Base-by-base conservation (phyloP, 2,888 invertebrate genomes). In the Coelopa pilipes region DNA sequence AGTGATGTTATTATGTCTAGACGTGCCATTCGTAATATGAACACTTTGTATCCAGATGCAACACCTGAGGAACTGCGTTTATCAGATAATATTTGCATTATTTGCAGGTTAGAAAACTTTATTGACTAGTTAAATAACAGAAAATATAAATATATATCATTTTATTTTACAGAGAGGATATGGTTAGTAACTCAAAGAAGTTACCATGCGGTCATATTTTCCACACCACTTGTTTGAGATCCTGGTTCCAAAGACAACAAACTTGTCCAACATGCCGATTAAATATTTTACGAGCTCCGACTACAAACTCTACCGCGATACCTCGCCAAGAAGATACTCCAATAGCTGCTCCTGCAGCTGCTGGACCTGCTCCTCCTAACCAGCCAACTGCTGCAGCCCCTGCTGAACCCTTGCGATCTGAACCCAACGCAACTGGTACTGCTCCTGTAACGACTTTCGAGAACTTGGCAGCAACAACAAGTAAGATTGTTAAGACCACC, bases 231-330 rank as follows among this genome's bases (percentile, higher is more conserved):
- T 99, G 99, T 88, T 90, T 99, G 72, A 92, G 99, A 67, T 97
- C 98, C 55, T 99, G 99, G 99, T 99, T 99, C 89, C 99, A 99
- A 89, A 92, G 99, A 11, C 99, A 99, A 87, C 99, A 99, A 89
- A 99, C 99, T 5, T 99, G 99, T 85, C 99, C 99, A 0, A 99
- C 99, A 5, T 99, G 99, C 86, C 92, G 98, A 15, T 90, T 98
- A 78, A 98, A 99, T 88, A 97, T 92, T 82, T 84, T 92, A 79
- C 89, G 91, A 7, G 88, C 89, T 71, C 89, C 86, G n/a, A 78
- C 83, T 73, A 72, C 83, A 21, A 83, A 84, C 78, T 77, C 81
- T n/a, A 80, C 82, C 4, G 81, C 82, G 1, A 77, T 85, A 65
- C 81, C 81, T 1, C 79, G 86, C 7, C 77, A 74, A 7, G 79